phyloP scores from a whole-genome alignment of 2,113 vertebrate genomes.

The Riparia riparia region DNA sequence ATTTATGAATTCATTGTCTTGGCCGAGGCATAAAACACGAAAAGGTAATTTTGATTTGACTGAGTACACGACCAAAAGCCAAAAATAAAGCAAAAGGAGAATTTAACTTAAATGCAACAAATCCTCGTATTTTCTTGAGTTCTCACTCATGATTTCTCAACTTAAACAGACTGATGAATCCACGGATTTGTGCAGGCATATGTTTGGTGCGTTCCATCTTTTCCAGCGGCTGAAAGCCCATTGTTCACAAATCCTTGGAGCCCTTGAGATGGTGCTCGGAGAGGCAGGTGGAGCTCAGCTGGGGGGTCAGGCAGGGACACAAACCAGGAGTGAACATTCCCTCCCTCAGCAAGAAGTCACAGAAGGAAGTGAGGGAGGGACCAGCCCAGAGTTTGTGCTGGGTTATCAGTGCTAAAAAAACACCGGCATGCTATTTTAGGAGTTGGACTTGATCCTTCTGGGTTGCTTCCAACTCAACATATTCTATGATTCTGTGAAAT shows the following conservation, averaged over 20 bases:
- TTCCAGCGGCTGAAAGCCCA: background rate
- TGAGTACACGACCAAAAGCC: background rate
- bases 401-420: background rate
- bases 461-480: background rate
- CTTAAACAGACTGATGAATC: background rate
- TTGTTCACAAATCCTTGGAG: background rate
- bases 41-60: background rate
- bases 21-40: background rate
- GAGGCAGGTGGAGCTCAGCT: background rate
- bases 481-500: background rate
- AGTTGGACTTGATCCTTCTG: background rate
- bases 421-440: background rate
- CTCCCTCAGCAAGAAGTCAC: background rate
- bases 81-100: background rate
- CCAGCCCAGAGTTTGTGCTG: background rate
- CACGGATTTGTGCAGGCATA: background rate
- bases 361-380: background rate
- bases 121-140: background rate
- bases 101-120: background rate
- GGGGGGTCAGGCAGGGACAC: background rate
- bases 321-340: accelerated
- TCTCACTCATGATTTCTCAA: background rate
- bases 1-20: background rate
- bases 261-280: background rate
- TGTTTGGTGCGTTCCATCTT: background rate